These are phyloP conservation scores for Xerus rutilus DNA, from an alignment of 2,797 vertebrate species.

Conservation along the genomic window DNA sequence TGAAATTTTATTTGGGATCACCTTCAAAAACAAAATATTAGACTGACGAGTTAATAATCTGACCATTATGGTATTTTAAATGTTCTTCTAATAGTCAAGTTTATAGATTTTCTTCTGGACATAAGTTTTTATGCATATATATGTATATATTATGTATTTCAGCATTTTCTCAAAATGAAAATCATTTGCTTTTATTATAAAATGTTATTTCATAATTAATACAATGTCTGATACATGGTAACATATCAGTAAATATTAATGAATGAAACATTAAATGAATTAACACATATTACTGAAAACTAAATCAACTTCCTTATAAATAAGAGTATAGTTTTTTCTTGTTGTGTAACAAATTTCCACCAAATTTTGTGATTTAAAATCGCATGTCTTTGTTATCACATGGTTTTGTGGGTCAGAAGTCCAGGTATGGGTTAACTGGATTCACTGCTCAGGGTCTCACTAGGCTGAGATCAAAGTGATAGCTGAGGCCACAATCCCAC, in stretches of 20 bases:
- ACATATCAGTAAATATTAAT: not conserved
- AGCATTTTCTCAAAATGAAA: conserved; percentile 30
- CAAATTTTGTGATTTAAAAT: not conserved
- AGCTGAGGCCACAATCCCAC: not conserved
- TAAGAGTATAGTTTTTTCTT: not conserved
- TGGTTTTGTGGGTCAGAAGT: not conserved
- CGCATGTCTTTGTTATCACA: not conserved
- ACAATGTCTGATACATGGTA: not conserved
- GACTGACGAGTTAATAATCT: not conserved
- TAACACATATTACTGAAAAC: not conserved
- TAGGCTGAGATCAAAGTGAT: too few relatives aligned
- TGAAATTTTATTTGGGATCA: not conserved
- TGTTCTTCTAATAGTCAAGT: not conserved
- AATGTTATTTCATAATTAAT: not conserved
- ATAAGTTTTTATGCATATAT: not conserved
- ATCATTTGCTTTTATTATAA: not conserved
- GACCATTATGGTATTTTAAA: not conserved
- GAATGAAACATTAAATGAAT: not conserved
- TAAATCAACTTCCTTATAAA: not conserved
- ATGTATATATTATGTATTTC: not conserved
- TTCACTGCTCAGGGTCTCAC: not conserved
- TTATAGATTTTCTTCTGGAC: not conserved
- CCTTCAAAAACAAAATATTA: not conserved
- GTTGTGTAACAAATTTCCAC: not conserved
- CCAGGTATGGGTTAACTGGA: not conserved